Base-by-base conservation (phyloP, 53 echinoderm and acorn worm genomes). In the Crossaster papposus region DNA sequence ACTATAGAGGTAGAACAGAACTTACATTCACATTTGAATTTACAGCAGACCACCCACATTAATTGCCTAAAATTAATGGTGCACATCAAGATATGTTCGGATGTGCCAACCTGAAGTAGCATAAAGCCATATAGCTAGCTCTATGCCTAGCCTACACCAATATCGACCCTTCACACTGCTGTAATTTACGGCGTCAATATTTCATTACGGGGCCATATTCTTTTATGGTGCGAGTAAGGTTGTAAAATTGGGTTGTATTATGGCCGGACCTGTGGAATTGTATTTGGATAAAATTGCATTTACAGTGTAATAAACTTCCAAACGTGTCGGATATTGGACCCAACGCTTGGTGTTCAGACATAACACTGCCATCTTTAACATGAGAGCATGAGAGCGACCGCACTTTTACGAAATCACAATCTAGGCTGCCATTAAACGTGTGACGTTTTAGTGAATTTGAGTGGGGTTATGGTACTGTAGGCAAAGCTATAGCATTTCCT, bases 151-250 rank as follows among this genome's bases (percentile, higher is more conserved):
- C n/a, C n/a, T 24, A 79, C 17, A 23, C 36, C 34, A 9, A 9
- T 53, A 10, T 22, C 65, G 20, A 17, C 7, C 10, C 5, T 35
- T 32, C 62, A 30, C 26, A 20, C 44, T 37, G n/a, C 55, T 24
- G 17, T 84, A 72, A 84, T 84, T 72, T 84, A 84, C 72, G 30
- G 84, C n/a, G 33, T 54, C 18, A 72, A 84, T 84, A 71, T 84
- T 84, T 84, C 84, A 84, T 4, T 55, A n/a, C n/a, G n/a, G n/a
- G n/a, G n/a, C n/a, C n/a, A n/a, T n/a, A n/a, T n/a, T n/a, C n/a
- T 84, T 84, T 84, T 84, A 84, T 84, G 72, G 72, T 52, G 14
- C 50, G 44, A 17, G 51, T 51, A 72, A 70, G 53, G 84, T 33
- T 24, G 72, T 84, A 84, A 73, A 70, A 51, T 32, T 13, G 15